Evolutionary conservation across 2,888 invertebrate genomes (phyloP).

Genomic region (Drosophila peninsularis): DNA sequence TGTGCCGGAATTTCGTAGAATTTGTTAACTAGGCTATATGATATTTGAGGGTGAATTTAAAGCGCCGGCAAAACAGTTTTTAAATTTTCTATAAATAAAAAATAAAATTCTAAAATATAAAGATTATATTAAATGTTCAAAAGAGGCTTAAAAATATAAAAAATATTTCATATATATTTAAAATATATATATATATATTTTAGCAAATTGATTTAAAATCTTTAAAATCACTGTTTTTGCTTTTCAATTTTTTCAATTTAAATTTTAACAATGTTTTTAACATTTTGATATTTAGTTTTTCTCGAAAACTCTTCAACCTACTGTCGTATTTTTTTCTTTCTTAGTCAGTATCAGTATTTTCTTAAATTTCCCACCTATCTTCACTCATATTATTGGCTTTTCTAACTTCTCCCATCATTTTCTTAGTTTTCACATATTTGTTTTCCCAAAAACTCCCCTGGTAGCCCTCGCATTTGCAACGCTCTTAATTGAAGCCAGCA

Average conservation of each 20-base stretch:
- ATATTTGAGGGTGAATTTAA: constrained; percentile 3
- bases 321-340: background rate
- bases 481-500: background rate
- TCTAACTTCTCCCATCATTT: background rate
- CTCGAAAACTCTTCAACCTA: background rate
- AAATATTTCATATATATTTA: background rate
- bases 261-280: too few relatives aligned
- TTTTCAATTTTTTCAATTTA: too few relatives aligned
- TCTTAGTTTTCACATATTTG: background rate
- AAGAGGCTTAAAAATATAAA: background rate
- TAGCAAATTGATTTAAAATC: too few relatives aligned
- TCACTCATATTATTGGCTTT: background rate
- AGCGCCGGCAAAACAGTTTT: constrained; percentile 49
- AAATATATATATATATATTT: too few relatives aligned
- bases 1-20: constrained; percentile 60
- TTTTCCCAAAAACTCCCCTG: background rate
- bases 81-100: background rate
- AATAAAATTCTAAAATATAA: background rate
- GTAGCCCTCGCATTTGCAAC: background rate
- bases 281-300: background rate
- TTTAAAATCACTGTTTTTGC: too few relatives aligned
- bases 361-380: background rate
- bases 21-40: constrained; percentile 27
- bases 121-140: background rate
- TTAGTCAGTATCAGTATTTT: too few relatives aligned